Conservation (phyloP, 2,113 vertebrate genomes). For the Sterna hirundo region DNA sequence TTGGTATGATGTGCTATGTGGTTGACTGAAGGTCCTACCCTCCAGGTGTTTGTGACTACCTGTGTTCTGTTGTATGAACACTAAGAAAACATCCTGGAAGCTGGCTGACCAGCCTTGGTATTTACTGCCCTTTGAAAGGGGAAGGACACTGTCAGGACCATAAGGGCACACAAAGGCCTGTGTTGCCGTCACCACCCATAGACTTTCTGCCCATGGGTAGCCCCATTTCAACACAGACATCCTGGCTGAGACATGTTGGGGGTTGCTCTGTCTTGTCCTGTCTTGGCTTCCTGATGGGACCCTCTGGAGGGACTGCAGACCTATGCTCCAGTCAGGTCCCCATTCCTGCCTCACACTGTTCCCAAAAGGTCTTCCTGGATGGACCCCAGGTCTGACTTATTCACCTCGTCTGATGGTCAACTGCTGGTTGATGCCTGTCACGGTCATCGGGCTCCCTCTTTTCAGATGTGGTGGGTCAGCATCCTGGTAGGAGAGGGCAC, state of each 20-base stretch:
- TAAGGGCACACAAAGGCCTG: neutral
- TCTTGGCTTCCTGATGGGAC: neutral
- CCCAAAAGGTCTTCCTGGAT: neutral
- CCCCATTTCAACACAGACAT: neutral
- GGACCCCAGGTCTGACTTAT: neutral
- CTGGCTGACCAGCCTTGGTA: neutral
- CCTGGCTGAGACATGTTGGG: neutral
- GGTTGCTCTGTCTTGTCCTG: neutral
- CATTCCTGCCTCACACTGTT: neutral
- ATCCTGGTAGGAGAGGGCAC: neutral
- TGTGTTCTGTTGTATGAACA: neutral
- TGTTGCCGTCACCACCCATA: neutral
- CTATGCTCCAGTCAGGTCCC: neutral
- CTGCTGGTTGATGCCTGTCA: neutral
- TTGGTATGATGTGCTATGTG: neutral
- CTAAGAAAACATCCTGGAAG: neutral
- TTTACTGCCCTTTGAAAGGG: neutral
- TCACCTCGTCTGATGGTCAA: neutral
- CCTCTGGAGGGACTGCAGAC: neutral
- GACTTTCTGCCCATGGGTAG: neutral
- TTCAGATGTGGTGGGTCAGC: neutral
- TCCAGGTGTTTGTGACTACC: neutral
- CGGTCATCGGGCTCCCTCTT: fast-evolving
- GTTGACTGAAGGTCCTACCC: neutral
- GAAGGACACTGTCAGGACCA: neutral